Conservation (phyloP, 2,113 vertebrate genomes). For the Empidonax alnorum region DNA sequence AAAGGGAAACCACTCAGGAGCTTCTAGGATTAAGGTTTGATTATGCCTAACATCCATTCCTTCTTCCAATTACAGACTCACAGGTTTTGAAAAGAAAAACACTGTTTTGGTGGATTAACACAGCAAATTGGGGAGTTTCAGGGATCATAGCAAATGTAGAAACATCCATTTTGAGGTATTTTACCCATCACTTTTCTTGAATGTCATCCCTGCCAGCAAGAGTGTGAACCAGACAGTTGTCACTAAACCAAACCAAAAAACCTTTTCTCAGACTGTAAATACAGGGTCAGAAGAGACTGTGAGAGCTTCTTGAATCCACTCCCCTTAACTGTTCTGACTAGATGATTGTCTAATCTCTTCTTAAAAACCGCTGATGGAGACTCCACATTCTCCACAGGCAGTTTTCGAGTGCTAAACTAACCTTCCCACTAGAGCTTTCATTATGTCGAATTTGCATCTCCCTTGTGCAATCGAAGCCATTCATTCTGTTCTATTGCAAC, state of each 20-base stretch:
- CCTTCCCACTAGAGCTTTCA: background rate
- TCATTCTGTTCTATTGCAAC: conserved; percentile 17
- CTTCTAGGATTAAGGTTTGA: background rate
- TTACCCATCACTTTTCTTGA: background rate
- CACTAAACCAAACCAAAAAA: background rate
- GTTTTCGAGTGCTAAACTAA: background rate
- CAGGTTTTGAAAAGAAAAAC: background rate
- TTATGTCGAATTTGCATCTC: conserved; percentile 6
- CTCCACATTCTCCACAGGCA: background rate
- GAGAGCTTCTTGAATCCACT: background rate
- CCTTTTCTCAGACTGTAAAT: background rate
- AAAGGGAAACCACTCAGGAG: background rate
- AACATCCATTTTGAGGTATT: background rate
- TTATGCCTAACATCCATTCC: background rate
- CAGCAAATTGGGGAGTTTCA: background rate
- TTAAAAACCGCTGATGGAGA: background rate
- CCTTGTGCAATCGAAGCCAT: background rate
- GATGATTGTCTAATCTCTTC: background rate
- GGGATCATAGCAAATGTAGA: background rate
- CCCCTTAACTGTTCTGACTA: background rate
- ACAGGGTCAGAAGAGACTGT: background rate
- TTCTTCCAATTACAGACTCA: background rate
- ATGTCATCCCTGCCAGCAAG: background rate
- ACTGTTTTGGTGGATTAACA: background rate
- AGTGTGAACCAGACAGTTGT: background rate